Percentiles rank a stretch among this genome's conserved stretches.
Evolutionary conservation across 2,113 vertebrate species (phyloP).

Genomic region (Sinocyclocheilus rhinocerous): DNA sequence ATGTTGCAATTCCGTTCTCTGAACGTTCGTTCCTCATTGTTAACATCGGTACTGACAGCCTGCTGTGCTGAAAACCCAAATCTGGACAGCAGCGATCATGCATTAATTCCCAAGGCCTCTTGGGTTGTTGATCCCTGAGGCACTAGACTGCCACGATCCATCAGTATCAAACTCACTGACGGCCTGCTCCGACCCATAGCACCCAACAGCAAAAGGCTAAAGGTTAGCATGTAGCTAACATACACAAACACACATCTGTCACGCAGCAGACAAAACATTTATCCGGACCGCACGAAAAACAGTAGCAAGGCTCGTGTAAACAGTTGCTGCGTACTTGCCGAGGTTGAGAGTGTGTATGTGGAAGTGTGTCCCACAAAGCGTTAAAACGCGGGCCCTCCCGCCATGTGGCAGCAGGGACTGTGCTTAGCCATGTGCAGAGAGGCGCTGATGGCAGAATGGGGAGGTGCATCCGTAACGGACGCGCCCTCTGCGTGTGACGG

Average conservation of each 20-base stretch:
- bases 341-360: neutral
- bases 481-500: conserved; percentile 22
- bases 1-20: neutral
- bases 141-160: conserved; percentile 48
- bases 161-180: conserved; percentile 42
- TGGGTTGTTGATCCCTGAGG: conserved; percentile 48
- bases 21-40: neutral
- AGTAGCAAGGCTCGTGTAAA: conserved; percentile 39
- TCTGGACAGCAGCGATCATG: conserved; percentile 32
- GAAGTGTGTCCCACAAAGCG: neutral
- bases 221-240: conserved; percentile 42
- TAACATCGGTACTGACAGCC: conserved; percentile 12
- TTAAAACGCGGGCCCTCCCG: neutral
- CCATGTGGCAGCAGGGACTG: conserved; percentile 32
- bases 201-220: conserved; percentile 34
- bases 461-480: conserved; percentile 42
- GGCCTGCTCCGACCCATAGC: conserved; percentile 49
- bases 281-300: conserved; percentile 45
- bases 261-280: conserved; percentile 51
- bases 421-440: conserved; percentile 47
- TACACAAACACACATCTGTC: conserved; percentile 58
- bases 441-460: conserved; percentile 32
- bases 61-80: conserved; percentile 14
- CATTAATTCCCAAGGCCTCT: conserved; percentile 22
- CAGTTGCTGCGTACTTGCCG: neutral